Base-by-base conservation (phyloP, 2,797 vertebrate genomes). In the Sparus aurata region DNA sequence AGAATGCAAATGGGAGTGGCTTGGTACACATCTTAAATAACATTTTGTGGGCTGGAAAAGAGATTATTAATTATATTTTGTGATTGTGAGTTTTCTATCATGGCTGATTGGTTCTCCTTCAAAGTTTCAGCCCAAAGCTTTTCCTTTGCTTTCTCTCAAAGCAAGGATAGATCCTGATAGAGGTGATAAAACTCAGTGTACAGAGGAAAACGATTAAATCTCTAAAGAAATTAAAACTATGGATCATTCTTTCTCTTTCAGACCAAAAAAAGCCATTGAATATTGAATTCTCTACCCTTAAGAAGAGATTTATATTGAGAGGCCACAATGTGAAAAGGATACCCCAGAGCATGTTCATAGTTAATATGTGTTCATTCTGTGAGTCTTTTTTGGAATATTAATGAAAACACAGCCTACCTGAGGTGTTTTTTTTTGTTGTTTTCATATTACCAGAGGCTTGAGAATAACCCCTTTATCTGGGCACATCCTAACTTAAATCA, bases 271-370 rank as follows among this genome's bases (percentile, higher is more conserved):
- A 50, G 17, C 27, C 30, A 79, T 69, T 68, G 58, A 90, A 85
- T 90, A 79, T 69, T 68, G 58, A 90, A 85, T 90, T 83, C n/a
- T 69, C 20, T 73, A 61, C 46, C 71, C 62, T 62, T 67, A 63
- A 79, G 43, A 58, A 43, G 12, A 61, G 52, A 60, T 62, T 38
- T 15, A 27, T n/a, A 8, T 62, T 72, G 45, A 34, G 80, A 71
- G 46, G 59, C 23, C 22, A 53, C 41, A 61, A 45, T 72, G 73
- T 80, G 69, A 75, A 82, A 70, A 68, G 67, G 30, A 71, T 61
- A 72, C 54, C 73, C 59, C 46, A 49, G 50, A 84, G 61, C 38
- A 3, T 75, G 67, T 57, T 74, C 43, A 64, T 57, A 58, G 46
- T 67, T 71, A 41, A 74, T 69, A 69, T 65, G 25, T 22, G 43